phyloP scores from a whole-genome alignment of 2,888 invertebrate genomes.

The Troides oblongomaculatus region DNA sequence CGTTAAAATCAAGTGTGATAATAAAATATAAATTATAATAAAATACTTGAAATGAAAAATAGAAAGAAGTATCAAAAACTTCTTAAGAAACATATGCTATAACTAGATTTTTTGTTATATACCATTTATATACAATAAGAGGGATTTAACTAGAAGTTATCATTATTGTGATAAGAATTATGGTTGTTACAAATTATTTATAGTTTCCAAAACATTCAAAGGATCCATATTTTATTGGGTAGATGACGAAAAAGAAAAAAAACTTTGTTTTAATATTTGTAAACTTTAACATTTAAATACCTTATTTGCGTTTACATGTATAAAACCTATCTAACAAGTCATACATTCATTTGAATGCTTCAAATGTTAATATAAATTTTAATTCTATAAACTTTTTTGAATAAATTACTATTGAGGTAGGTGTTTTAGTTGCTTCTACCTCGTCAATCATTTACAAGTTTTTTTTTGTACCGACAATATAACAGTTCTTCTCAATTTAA shows the following conservation, averaged over 20 bases:
- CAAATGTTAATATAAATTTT: background rate
- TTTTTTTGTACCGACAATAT: conserved; percentile 1
- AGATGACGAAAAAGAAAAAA: background rate
- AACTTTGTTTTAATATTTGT: background rate
- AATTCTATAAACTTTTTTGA: conserved; percentile 15
- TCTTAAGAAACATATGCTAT: background rate
- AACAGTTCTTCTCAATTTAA: background rate
- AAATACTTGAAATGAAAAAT: background rate
- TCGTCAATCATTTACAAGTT: conserved; percentile 18
- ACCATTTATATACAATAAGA: background rate
- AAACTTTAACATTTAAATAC: background rate
- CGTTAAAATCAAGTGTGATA: background rate
- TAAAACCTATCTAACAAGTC: background rate
- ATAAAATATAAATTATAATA: background rate
- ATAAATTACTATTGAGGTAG: conserved; percentile 28
- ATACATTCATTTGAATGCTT: background rate
- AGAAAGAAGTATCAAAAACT: background rate
- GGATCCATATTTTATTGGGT: background rate
- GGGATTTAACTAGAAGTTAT: background rate
- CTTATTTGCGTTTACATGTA: background rate
- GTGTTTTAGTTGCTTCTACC: conserved; percentile 21
- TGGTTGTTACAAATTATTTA: background rate
- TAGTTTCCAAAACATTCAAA: background rate
- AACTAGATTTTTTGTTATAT: background rate
- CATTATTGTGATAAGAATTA: background rate